These are phyloP conservation scores for Brenthis ino DNA, from an alignment of 2,888 invertebrate species.

Conservation along the genomic window DNA sequence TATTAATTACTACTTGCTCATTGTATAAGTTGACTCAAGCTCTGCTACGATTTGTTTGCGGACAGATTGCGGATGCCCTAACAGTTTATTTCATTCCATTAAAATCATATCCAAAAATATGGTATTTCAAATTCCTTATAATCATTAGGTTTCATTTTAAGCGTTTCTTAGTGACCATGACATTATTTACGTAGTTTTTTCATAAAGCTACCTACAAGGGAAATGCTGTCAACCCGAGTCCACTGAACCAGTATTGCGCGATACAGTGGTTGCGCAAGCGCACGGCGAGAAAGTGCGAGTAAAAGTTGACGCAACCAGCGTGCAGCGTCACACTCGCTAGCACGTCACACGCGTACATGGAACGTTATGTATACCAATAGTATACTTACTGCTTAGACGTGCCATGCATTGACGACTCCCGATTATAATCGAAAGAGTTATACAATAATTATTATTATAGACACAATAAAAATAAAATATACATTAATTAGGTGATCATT, in stretches of 20 bases:
- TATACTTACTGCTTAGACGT: slow-evolving; percentile 46
- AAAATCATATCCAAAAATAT: neutral
- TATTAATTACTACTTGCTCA: neutral
- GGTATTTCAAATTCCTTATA: neutral
- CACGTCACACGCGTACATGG: slow-evolving; percentile 31
- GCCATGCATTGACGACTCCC: slow-evolving; percentile 64
- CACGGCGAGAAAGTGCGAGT: slow-evolving; percentile 79
- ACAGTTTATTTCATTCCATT: no score
- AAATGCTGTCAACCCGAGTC: slow-evolving; percentile 65
- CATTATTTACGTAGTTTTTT: slow-evolving; percentile 28
- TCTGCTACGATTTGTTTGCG: slow-evolving; percentile 1
- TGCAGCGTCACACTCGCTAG: slow-evolving; percentile 49
- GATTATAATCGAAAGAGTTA: slow-evolving; percentile 68
- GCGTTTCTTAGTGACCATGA: slow-evolving; percentile 30
- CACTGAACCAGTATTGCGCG: slow-evolving; percentile 70
- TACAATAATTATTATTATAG: slow-evolving; percentile 61
- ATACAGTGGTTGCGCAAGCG: slow-evolving; percentile 73
- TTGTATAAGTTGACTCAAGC: slow-evolving; percentile 6
- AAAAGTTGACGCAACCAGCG: slow-evolving; percentile 81
- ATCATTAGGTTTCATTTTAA: neutral
- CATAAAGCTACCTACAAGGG: slow-evolving; percentile 45
- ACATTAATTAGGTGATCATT: neutral
- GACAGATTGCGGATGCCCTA: neutral
- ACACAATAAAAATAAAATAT: slow-evolving; percentile 29
- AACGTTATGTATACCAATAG: slow-evolving; percentile 36